Evolutionary conservation across 2,113 vertebrate species (phyloP).

Genomic region (Saguinus imperator): DNA sequence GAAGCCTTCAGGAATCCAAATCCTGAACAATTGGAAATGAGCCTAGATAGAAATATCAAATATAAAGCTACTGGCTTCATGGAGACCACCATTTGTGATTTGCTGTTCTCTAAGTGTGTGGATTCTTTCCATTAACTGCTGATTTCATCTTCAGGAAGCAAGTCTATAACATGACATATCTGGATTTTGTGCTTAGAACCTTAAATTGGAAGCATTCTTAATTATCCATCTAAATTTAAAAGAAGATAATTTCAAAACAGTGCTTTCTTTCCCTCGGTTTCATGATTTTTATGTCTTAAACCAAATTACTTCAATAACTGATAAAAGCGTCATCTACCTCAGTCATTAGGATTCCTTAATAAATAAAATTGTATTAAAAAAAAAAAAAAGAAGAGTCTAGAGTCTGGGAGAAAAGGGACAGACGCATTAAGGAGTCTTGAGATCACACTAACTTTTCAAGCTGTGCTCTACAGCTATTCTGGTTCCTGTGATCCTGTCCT

Average conservation of each 20-base stretch:
- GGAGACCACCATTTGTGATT: background rate
- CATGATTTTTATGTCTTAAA: constrained; percentile 26
- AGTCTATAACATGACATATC: background rate
- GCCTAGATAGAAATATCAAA: background rate
- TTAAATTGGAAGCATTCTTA: background rate
- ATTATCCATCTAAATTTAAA: background rate
- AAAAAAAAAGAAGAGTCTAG: too few species aligned
- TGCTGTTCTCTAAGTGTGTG: background rate
- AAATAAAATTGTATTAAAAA: background rate
- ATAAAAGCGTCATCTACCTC: constrained; percentile 60
- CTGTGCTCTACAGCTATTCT: background rate
- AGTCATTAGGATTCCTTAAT: background rate
- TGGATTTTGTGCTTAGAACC: background rate
- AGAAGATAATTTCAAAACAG: constrained; percentile 12
- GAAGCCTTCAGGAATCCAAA: background rate
- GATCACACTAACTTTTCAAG: background rate
- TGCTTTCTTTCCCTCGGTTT: background rate
- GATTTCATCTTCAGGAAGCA: background rate
- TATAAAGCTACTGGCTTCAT: background rate
- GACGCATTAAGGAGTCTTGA: background rate
- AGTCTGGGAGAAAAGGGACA: background rate
- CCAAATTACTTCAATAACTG: background rate
- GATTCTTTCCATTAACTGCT: background rate
- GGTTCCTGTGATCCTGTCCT: background rate
- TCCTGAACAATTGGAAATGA: background rate